phyloP scores from a whole-genome alignment of 2,113 vertebrate genomes.

The Xiphorhynchus elegans region DNA sequence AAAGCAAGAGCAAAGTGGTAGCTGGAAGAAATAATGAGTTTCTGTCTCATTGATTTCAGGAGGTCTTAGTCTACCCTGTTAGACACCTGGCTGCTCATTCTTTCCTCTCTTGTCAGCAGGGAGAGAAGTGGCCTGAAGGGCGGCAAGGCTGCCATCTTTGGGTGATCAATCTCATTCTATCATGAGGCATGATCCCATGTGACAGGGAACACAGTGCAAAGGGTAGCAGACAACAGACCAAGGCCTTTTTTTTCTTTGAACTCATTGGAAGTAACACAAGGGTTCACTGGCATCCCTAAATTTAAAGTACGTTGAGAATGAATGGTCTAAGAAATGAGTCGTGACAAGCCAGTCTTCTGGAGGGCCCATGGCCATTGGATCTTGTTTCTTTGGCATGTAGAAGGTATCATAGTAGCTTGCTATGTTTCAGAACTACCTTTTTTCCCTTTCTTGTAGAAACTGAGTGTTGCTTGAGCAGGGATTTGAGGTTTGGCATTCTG shows the following conservation, averaged over 20 bases:
- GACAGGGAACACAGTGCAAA: background rate
- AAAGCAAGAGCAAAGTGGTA: background rate
- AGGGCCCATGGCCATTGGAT: background rate
- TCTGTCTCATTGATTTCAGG: background rate
- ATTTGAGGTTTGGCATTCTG: background rate
- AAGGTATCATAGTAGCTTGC: background rate
- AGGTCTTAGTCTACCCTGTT: background rate
- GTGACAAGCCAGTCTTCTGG: background rate
- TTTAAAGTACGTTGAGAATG: background rate
- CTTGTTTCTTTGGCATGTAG: background rate
- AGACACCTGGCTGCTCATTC: background rate
- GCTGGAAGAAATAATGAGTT: background rate
- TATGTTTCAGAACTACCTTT: background rate
- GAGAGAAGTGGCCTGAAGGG: background rate
- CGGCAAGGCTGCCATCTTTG: background rate
- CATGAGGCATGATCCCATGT: background rate
- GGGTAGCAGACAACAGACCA: background rate
- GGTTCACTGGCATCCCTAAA: background rate
- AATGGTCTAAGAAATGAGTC: background rate
- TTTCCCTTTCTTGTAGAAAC: background rate
- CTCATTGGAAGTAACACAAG: background rate
- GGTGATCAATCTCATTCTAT: background rate
- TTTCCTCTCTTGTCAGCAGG: background rate
- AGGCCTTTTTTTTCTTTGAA: background rate
- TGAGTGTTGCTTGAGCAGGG: background rate